These are phyloP conservation scores for Nycticryphes semicollaris DNA, from an alignment of 2,113 vertebrate species.

Conservation along the genomic window DNA sequence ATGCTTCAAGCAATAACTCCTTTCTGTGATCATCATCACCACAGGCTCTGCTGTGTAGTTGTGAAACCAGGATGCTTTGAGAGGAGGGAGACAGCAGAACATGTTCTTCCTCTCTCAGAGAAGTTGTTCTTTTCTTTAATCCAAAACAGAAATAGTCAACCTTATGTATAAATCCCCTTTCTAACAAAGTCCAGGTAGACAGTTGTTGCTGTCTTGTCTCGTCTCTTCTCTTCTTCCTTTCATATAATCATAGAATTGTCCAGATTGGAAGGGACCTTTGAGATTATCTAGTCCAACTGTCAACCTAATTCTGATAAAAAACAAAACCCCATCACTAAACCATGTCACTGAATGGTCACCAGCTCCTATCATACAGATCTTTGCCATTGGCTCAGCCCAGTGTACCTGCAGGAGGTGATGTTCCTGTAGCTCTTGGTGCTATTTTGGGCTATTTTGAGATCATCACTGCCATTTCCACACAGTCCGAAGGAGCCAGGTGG, in stretches of 20 bases:
- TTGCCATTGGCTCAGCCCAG: neutral
- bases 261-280: too few species aligned
- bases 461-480: fast-evolving
- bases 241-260: too few species aligned
- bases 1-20: neutral
- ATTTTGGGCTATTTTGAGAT: neutral
- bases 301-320: too few species aligned
- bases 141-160: neutral
- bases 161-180: neutral
- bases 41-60: neutral
- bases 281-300: too few species aligned
- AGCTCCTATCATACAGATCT: neutral
- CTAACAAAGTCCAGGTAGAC: too few species aligned
- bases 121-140: neutral
- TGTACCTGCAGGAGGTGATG: neutral
- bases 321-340: too few species aligned
- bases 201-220: neutral
- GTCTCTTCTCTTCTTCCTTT: neutral
- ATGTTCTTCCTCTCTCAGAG: neutral
- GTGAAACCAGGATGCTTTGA: neutral
- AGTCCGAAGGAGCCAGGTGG: neutral
- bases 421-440: neutral
- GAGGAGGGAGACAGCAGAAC: neutral
- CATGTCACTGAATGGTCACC: too few species aligned
- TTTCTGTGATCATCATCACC: neutral